Base-by-base conservation (phyloP, 2,797 vertebrate species). In the Gallirallus australis region DNA sequence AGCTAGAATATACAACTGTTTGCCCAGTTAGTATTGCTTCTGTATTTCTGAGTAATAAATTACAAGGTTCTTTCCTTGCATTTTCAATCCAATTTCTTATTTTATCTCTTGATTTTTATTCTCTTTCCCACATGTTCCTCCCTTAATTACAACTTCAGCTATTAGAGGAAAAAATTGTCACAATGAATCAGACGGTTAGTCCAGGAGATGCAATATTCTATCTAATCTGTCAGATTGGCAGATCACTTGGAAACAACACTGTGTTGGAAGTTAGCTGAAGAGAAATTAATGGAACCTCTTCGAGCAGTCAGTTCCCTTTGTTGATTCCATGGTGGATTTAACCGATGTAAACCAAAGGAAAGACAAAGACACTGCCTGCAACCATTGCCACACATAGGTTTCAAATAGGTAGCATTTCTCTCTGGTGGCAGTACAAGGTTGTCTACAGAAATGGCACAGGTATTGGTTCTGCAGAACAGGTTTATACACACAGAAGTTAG, bases 71-170 rank as follows among this genome's bases (percentile, higher is more conserved):
- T 57, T 82, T 70, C 45, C 61, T 54, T 80, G 85, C 60, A 40
- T 86, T 76, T 89, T 40, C 80, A 86, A 70, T 71, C 35, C 28
- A 56, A 84, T 89, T 93, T 93, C 91, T 95, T 93, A 78, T 77
- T 94, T 89, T 92, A 86, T 84, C 70, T 81, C 70, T 63, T 81
- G 73, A 89, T 87, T 95, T 94, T 91, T 95, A 81, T 86, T 88
- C 90, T 84, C 56, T 89, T 86, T 92, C 77, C 88, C 86, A 90
- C 94, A 66, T 61, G 59, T 89, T 92, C 63, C 77, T 91, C 80
- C 66, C 70, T 68, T 92, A 94, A 96, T 92, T 96, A 90, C 83
- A 94, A 70, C 87, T 81, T 83, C 72, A 94, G 82, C 77, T 63
- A 79, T 83, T 56, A 86, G 73, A 76, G 77, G 33, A 39, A 86